Evolutionary conservation across 2,888 invertebrate genomes (phyloP), one percentile per base, ranked within the genome.

Genomic region (Ophraella communa): DNA sequence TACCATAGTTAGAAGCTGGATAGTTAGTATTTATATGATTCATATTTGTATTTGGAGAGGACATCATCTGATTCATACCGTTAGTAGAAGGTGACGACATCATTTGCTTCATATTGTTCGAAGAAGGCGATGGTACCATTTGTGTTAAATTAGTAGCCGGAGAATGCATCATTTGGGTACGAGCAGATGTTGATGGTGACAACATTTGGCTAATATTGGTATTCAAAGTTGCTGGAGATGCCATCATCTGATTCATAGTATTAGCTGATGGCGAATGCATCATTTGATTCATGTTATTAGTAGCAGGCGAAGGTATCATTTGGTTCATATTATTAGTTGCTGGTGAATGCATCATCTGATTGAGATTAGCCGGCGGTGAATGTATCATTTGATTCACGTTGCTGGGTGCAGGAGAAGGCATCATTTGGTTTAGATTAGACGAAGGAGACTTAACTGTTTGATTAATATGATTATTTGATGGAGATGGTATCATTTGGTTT

Each of bases 31-130:
- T 64, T 65, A 71, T 66, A 33, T 73, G 76, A 53, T 74, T 72
- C 71, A 77, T 77, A 30, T 75, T 76, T 2, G 73, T 71, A n/a
- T 73, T 70, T 20, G 77, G 77, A n/a, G 76, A 75, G 11, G 74
- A 71, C 61, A 79, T 74, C 69, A 77, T 74, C 66, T 76, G 76
- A 59, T 73, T 77, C 59, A 69, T 53, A 33, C 66, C 76, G 39
- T 57, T 58, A 2, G 57, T 14, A 14, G 73, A 73, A 11, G 78
- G 76, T 4, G 77, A 77, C 18, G 72, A 73, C 69, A 79, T 70
- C 73, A 76, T 76, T 66, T 75, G 76, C 64, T 74, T 77, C 52
- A 66, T 33, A 30, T 65, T 77, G 42, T 66, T 76, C 18, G 23
- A 11, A 23, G 47, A 47, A 8, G 73, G 73, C 3, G 71, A 71